Base-by-base conservation (phyloP, 1,140 invertebrate species). In the Aradophagus sp. region DNA sequence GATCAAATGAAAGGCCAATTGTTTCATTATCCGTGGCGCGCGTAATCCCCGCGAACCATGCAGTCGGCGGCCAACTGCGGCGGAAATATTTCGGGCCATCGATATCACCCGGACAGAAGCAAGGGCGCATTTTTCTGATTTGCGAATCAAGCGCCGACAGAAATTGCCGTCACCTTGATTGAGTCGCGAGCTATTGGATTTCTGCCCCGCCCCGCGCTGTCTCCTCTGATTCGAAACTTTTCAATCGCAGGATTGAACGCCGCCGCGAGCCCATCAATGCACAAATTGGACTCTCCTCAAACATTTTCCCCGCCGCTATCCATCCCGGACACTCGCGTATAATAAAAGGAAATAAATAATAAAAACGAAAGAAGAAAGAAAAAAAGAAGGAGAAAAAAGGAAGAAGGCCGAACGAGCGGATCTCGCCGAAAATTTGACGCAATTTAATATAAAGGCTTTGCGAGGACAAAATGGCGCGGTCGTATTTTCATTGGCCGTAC, bases 211-310 rank as follows among this genome's bases (percentile, higher is more conserved):
- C 20, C 8, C 20, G 8, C 20, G 8, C 20, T 23, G 8, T 8
- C 4, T 58, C 44, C 36, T 63, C 61, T n/a, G n/a, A 76, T 78
- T 77, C 74, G 74, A 80, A 83, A 83, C 75, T 83, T 85, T 84
- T 85, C 83, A 84, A 84, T 85, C 81, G 81, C 79, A 74, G 79
- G 77, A 76, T 77, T 81, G 80, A 53, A 59, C 71, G 52, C 74
- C 71, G 52, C 74, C 48, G 72, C 79, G 56, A 72, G 77, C 67
- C 79, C 72, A 82, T 85, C 82, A 82, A 85, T 82, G 79, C 77
- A 66, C 77, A 75, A 82, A 83, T 83, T 68, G 77, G 73, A 78
- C 80, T 80, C 80, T 76, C 65, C 78, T 80, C 77, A 76, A 79
- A 82, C 75, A 77, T 66, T 52, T 59, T 50, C 20, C 38, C 32